These are phyloP conservation scores for Sebastes glaucus DNA, from an alignment of 2,797 vertebrate genomes.

Conservation along the genomic window DNA sequence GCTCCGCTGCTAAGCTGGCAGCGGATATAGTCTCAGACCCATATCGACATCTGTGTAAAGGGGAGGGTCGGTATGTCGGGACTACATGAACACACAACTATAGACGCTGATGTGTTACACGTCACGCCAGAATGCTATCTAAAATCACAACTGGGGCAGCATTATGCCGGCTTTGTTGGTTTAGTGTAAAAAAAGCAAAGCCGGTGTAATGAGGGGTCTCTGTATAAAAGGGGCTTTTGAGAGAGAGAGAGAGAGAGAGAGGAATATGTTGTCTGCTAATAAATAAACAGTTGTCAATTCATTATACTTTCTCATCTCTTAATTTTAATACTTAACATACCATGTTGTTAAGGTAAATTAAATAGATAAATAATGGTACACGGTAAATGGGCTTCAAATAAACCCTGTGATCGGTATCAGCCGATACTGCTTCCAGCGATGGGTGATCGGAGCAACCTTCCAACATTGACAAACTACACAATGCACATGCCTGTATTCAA, in stretches of 20 bases:
- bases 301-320: too few relatives aligned
- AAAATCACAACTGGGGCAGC: neutral
- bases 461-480: neutral
- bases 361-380: neutral
- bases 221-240: neutral
- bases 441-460: neutral
- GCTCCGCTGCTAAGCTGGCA: neutral
- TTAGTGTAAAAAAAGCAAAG: neutral
- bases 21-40: neutral
- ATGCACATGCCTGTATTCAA: neutral
- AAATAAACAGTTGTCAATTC: neutral
- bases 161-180: neutral
- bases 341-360: neutral
- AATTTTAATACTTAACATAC: too few relatives aligned
- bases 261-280: neutral
- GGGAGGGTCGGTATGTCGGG: neutral
- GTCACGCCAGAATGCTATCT: neutral
- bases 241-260: too few relatives aligned
- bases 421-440: neutral
- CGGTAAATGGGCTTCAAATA: too few relatives aligned
- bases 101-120: neutral
- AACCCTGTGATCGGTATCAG: neutral
- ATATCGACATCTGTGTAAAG: neutral
- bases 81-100: neutral
- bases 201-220: neutral